Base-by-base conservation (phyloP, 35 echinoderm and acorn worm genomes). In the Diadema setosum region DNA sequence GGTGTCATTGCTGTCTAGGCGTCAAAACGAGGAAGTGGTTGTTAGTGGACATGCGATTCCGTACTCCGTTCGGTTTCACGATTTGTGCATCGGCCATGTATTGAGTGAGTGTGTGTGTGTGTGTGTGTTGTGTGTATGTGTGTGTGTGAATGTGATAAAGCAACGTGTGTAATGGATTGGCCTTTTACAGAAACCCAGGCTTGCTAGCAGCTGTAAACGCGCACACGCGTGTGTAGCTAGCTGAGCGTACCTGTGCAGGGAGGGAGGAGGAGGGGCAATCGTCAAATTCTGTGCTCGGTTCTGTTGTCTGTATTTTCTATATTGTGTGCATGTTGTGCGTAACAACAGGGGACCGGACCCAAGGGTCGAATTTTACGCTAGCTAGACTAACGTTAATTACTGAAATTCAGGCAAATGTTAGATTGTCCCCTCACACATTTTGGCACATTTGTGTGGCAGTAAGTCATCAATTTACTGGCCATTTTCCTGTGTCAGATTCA, bases 21-120 rank as follows among this genome's bases (percentile, higher is more conserved):
- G 73, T 41, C 37, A 78, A 78, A 78, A 78, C 73, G 44, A 78
- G 73, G 73, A 78, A 78, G 73, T 78, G 73, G 73, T 78, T 25
- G 73, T 78, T 78, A 26, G 29, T 35, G 73, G 73, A 41, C 15
- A 26, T 42, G 73, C 40, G 20, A 21, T 78, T 26, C 44, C 73
- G 73, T 41, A 78, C 73, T 78, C 73, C 27, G 73, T n/a, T 9
- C 39, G 33, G 29, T 78, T 78, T 78, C 73, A 78, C 24, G 34
- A 78, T 78, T 78, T 78, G 35, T 42, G 20, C 40, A 76, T 52
- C 12, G 9, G 5, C 2, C 15, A 32, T 78, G n/a, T 36, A 23
- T 67, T 67, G 29, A 29, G 20, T 67, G 69, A 18, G 33, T 75
- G 33, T n/a, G 24, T n/a, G n/a, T n/a, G n/a, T 63, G 58, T 67